phyloP scores from a whole-genome alignment of 2,888 invertebrate species.

The Epistrophella euchroma region DNA sequence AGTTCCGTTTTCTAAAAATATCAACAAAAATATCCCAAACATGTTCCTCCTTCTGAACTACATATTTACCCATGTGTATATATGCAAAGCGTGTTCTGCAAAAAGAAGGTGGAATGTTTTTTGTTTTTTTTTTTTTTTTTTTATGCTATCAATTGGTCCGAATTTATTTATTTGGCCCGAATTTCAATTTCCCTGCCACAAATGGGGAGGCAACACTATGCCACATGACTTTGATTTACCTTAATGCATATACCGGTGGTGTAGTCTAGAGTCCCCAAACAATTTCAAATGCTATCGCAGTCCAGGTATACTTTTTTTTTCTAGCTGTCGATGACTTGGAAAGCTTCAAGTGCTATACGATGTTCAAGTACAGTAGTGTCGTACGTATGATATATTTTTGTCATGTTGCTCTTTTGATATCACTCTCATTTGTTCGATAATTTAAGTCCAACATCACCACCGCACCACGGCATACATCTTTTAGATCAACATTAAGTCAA shows the following conservation, averaged over 20 bases:
- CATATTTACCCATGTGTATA: too few species aligned
- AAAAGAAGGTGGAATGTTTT: background rate
- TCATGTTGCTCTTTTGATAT: conserved; percentile 43
- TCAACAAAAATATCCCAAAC: conserved; percentile 32
- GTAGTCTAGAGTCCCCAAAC: conserved; percentile 40
- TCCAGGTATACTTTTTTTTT: conserved; percentile 3
- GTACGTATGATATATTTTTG: conserved; percentile 4
- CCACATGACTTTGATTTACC: conserved; percentile 58
- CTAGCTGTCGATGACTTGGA: conserved; percentile 2
- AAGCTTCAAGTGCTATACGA: conserved; percentile 48
- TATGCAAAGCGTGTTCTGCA: background rate
- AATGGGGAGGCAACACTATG: conserved; percentile 16
- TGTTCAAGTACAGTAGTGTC: conserved; percentile 10
- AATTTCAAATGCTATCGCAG: conserved; percentile 38
- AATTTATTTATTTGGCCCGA: conserved; percentile 65
- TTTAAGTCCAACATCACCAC: background rate
- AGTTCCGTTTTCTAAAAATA: conserved; percentile 45
- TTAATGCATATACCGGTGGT: conserved; percentile 59
- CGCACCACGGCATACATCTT: conserved; percentile 18
- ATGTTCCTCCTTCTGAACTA: background rate
- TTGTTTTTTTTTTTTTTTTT: conserved; percentile 18
- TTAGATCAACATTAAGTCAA: conserved; percentile 48
- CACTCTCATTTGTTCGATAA: conserved; percentile 41
- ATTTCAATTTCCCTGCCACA: conserved; percentile 63
- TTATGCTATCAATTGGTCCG: conserved; percentile 30